phyloP scores from a whole-genome alignment of 2,113 vertebrate species.

The Peromyscus leucopus region DNA sequence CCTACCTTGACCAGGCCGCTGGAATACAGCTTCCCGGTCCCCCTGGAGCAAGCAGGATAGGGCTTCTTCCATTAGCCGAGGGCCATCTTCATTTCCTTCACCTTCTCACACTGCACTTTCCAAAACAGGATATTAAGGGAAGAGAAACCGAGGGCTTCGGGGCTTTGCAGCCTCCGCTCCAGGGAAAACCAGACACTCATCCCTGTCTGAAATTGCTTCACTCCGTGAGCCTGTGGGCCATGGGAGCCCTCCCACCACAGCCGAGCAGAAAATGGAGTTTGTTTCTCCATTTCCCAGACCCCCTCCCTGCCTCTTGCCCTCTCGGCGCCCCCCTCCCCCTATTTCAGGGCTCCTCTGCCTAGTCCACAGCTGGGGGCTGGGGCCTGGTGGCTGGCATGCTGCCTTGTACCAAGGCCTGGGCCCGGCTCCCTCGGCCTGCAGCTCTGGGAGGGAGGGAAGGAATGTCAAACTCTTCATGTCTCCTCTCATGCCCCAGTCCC shows the following conservation, averaged over 20 bases:
- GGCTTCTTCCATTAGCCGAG: constrained; percentile 55
- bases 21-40: background rate
- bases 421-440: constrained; percentile 69
- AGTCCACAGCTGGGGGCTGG: constrained; percentile 82
- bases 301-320: background rate
- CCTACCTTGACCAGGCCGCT: background rate
- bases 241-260: constrained; percentile 86
- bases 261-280: constrained; percentile 89
- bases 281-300: constrained; percentile 80
- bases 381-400: constrained; percentile 77
- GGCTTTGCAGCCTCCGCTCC: constrained; percentile 87
- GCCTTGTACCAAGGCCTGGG: constrained; percentile 83
- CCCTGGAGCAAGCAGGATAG: constrained; percentile 56
- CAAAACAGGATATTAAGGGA: constrained; percentile 87
- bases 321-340: background rate
- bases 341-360: constrained; percentile 46
- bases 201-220: constrained; percentile 89
- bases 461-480: background rate
- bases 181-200: constrained; percentile 89
- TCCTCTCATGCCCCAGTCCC: constrained; percentile 57
- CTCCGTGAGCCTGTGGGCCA: constrained; percentile 84
- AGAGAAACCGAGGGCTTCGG: constrained; percentile 84
- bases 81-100: constrained; percentile 68
- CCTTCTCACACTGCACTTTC: constrained; percentile 79
- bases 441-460: constrained; percentile 58